A percentile compares a stretch with the other conserved stretches of the same genome.
phyloP scores from a whole-genome alignment of 1,140 invertebrate genomes.

The Hycleus cichorii region DNA sequence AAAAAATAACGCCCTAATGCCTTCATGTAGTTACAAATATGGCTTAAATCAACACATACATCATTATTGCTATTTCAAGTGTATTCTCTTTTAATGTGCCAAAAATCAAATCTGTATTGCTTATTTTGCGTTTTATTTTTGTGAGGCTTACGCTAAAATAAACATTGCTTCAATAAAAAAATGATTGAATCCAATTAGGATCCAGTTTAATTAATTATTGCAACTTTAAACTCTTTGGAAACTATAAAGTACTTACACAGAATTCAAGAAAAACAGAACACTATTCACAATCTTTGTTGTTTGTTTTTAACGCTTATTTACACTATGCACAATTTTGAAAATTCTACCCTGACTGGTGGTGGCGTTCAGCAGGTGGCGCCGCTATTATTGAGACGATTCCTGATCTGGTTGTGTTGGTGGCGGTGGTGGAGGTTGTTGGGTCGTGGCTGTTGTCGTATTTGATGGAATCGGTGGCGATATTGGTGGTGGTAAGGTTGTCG shows the following conservation, averaged over 20 bases:
- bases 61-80: slow-evolving; percentile 9
- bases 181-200: too few species aligned
- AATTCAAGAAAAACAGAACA: too few species aligned
- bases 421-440: slow-evolving; percentile 39
- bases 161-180: too few species aligned
- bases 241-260: too few species aligned
- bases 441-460: slow-evolving; percentile 38
- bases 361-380: slow-evolving; percentile 20
- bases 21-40: slow-evolving; percentile 11
- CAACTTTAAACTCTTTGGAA: too few species aligned
- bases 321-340: slow-evolving; percentile 22
- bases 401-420: slow-evolving; percentile 31
- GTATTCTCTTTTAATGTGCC: too few species aligned
- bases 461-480: slow-evolving; percentile 36
- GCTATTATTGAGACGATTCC: slow-evolving; percentile 26
- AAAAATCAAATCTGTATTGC: too few species aligned
- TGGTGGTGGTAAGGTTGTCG: slow-evolving; percentile 38
- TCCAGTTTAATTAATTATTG: too few species aligned
- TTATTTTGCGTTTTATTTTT: too few species aligned
- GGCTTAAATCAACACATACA: slow-evolving; percentile 11
- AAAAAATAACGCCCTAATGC: slow-evolving; percentile 8
- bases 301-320: slow-evolving; percentile 7
- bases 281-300: not conserved
- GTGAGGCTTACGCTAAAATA: too few species aligned
- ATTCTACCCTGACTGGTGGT: slow-evolving; percentile 43